Percentiles rank a stretch among this genome's conserved stretches.
These are phyloP conservation scores for Planiliza haematocheilus DNA, from an alignment of 2,113 vertebrate genomes.

Conservation along the genomic window DNA sequence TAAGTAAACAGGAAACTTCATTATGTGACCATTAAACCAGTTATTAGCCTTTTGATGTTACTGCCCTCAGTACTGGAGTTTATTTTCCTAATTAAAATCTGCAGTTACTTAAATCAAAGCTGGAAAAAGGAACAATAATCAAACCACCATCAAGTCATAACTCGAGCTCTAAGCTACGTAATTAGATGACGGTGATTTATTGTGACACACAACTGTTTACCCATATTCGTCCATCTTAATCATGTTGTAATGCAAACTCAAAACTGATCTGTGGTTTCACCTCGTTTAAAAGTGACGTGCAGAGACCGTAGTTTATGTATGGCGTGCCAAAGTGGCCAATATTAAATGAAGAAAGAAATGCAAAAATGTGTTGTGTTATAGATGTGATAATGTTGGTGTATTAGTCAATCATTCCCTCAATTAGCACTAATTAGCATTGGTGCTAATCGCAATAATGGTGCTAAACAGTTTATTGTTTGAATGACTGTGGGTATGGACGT, in stretches of 20 bases:
- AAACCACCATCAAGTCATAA: neutral
- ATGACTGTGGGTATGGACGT: too few relatives aligned
- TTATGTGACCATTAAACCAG: neutral
- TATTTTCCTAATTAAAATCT: neutral
- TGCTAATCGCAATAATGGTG: too few relatives aligned
- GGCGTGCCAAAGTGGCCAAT: neutral
- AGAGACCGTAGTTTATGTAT: neutral
- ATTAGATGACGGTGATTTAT: conserved; percentile 6
- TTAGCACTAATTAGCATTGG: too few relatives aligned
- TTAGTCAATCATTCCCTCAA: too few relatives aligned
- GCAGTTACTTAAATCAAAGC: neutral
- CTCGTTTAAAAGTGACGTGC: conserved; percentile 1
- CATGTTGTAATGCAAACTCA: neutral
- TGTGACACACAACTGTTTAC: neutral
- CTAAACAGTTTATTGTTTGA: too few relatives aligned
- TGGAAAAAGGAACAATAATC: neutral
- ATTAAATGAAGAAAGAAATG: too few relatives aligned
- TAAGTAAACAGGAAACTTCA: neutral
- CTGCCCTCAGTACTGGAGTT: neutral
- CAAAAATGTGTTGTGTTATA: too few relatives aligned
- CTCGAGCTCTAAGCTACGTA: neutral
- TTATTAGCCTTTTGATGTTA: neutral
- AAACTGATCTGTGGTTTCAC: neutral
- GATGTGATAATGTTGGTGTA: too few relatives aligned
- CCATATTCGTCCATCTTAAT: neutral